Conservation (phyloP, 2,113 vertebrate genomes). For the Eubucco bourcierii region DNA sequence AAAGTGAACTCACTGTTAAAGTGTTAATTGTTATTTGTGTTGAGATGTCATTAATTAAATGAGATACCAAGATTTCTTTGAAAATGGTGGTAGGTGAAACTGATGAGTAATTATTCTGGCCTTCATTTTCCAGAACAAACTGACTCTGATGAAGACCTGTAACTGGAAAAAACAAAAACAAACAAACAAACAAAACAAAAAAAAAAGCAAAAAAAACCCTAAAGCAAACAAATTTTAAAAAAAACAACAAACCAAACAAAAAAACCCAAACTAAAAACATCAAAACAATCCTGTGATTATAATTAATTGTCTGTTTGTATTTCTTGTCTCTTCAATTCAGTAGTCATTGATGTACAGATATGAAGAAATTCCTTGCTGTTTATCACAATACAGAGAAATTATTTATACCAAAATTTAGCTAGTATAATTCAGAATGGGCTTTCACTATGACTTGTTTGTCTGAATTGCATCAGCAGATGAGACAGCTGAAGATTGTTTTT, state of each 20-base stretch:
- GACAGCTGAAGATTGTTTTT: background rate
- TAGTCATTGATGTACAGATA: background rate
- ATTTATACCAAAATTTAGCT: background rate
- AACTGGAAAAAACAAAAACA: background rate
- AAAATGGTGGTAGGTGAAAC: background rate
- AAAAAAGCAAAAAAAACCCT: too few relatives aligned
- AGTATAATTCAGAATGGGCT: background rate
- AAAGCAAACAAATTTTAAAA: too few relatives aligned
- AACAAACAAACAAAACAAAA: too few relatives aligned
- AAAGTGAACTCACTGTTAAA: background rate
- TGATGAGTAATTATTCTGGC: background rate
- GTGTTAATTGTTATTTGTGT: background rate
- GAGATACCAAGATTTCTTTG: fast-evolving
- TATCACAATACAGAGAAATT: background rate
- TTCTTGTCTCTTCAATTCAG: background rate
- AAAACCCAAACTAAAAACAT: background rate
- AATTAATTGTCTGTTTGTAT: background rate
- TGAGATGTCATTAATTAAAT: background rate
- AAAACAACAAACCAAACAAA: background rate
- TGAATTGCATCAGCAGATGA: background rate
- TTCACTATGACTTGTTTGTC: background rate
- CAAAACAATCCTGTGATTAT: background rate
- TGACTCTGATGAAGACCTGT: background rate
- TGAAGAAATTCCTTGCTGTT: background rate
- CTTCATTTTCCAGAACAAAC: background rate